Evolutionary conservation across 1,140 invertebrate genomes (phyloP).

Genomic region (Armadillidium nasatum): DNA sequence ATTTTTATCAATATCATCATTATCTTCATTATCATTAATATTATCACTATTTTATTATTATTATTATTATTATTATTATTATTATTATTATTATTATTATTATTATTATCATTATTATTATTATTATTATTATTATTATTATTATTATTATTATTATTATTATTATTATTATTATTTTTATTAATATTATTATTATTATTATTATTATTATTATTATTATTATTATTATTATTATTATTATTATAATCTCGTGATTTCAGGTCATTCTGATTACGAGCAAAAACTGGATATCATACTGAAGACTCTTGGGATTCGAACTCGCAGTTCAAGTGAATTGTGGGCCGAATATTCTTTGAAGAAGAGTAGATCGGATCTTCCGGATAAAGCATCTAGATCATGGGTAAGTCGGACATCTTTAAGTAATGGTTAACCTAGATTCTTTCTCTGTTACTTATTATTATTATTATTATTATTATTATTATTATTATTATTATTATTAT

Average conservation of each 20-base stretch:
- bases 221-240: neutral
- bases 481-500: no score
- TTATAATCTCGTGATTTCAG: slow-evolving; percentile 48
- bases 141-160: neutral
- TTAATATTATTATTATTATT: neutral
- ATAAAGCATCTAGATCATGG: neutral
- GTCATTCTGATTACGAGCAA: slow-evolving; percentile 62
- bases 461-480: no score
- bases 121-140: neutral
- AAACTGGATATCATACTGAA: slow-evolving; percentile 57
- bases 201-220: neutral
- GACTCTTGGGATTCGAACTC: slow-evolving; percentile 49
- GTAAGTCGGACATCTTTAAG: neutral
- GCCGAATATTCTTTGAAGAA: slow-evolving; percentile 31
- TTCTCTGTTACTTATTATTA: no score
- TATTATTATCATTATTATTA: no score
- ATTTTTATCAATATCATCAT: no score
- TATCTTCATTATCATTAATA: no score
- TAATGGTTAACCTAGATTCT: no score
- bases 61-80: no score
- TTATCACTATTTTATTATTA: no score
- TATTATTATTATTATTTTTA: neutral
- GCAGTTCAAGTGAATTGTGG: slow-evolving; percentile 26
- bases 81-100: no score
- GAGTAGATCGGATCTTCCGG: slow-evolving; percentile 26